Evolutionary conservation across 2,888 invertebrate genomes (phyloP).

Genomic region (Rhagium mordax): DNA sequence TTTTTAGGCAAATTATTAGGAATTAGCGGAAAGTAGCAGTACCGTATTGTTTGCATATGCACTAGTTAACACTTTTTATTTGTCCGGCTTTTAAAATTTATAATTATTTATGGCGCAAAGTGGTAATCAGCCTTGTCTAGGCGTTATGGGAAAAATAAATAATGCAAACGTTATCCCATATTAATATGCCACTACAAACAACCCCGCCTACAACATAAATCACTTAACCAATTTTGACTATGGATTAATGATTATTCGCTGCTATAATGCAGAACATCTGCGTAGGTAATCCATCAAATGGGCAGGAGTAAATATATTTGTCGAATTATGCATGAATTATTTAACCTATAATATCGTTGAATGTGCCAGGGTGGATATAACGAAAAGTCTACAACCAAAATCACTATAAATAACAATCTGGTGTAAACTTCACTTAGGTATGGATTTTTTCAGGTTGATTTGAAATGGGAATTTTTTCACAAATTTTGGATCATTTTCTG

Average conservation of each 20-base stretch:
- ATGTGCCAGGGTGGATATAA: too few species aligned
- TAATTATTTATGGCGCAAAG: not conserved
- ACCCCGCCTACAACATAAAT: not conserved
- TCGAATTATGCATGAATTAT: too few species aligned
- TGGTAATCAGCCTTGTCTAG: not conserved
- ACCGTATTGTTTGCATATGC: not conserved
- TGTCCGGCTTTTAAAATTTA: not conserved
- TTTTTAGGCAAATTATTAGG: not conserved
- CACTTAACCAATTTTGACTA: not conserved
- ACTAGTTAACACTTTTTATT: not conserved
- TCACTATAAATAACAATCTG: too few species aligned
- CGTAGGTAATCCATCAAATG: slow-evolving; percentile 7
- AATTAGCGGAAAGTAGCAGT: slow-evolving; percentile 1
- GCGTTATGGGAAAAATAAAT: not conserved
- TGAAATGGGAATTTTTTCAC: too few species aligned
- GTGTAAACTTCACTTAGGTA: too few species aligned
- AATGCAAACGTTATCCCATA: not conserved
- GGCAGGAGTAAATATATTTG: not conserved
- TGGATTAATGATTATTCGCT: slow-evolving; percentile 17
- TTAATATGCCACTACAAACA: not conserved
- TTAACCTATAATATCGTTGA: not conserved
- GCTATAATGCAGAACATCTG: slow-evolving; percentile 13
- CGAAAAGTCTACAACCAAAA: too few species aligned
- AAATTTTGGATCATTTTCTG: too few species aligned
- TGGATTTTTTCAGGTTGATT: too few species aligned